Evolutionary conservation across 2,888 invertebrate genomes (phyloP).

Genomic region (Drepana falcataria): DNA sequence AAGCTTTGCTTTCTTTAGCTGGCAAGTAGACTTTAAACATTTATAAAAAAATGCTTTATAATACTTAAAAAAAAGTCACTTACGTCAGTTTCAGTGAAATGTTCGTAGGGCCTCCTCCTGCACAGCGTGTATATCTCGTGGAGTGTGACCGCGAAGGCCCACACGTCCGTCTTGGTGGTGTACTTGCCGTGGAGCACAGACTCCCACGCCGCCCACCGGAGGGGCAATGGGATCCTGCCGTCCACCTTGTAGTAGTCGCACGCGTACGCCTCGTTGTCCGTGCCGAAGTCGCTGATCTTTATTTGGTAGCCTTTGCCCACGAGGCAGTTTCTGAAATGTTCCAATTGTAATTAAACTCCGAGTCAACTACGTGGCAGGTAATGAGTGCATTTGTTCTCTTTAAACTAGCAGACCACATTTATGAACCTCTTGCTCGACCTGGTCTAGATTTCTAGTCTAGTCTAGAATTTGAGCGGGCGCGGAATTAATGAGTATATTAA

Average conservation of each 20-base stretch:
- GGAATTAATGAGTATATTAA: constrained; percentile 28
- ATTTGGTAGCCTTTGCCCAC: constrained; percentile 90
- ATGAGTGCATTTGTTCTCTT: background rate
- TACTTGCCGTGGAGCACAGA: constrained; percentile 88
- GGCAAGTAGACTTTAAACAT: too few species aligned
- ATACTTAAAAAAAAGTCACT: background rate
- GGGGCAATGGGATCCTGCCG: constrained; percentile 87
- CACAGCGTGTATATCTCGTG: constrained; percentile 92
- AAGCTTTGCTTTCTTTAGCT: too few species aligned
- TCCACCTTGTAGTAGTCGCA: constrained; percentile 90
- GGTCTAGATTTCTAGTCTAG: too few species aligned
- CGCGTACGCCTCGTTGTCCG: constrained; percentile 88
- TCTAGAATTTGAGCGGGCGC: too few species aligned
- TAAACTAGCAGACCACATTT: background rate
- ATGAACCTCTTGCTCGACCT: too few species aligned
- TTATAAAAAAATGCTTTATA: too few species aligned
- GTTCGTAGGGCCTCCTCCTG: constrained; percentile 87
- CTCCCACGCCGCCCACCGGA: constrained; percentile 96
- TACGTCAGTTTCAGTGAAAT: constrained; percentile 86
- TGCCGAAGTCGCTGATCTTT: constrained; percentile 91
- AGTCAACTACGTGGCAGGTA: background rate
- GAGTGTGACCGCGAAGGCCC: constrained; percentile 93
- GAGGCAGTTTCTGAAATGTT: constrained; percentile 84
- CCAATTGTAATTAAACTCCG: background rate
- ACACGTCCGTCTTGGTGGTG: constrained; percentile 93